Conservation (phyloP, 1,140 invertebrate genomes). For the Drosophila ananassae region DNA sequence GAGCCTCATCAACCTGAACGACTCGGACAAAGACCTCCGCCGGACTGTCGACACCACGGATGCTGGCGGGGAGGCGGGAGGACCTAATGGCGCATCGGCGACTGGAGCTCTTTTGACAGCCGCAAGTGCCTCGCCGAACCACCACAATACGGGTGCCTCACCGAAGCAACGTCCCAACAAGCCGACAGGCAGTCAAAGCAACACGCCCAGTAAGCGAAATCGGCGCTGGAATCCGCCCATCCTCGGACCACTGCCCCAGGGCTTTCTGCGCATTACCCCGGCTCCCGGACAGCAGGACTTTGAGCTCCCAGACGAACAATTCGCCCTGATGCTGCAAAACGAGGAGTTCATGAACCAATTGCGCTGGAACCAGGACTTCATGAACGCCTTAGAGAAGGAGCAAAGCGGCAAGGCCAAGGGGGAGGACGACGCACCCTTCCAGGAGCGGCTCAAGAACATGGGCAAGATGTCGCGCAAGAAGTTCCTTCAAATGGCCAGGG, state of each 20-base stretch:
- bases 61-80: slow-evolving; percentile 37
- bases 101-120: slow-evolving; percentile 53
- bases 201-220: slow-evolving; percentile 64
- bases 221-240: slow-evolving; percentile 92
- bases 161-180: slow-evolving; percentile 71
- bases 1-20: slow-evolving; percentile 80
- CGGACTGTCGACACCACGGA: slow-evolving; percentile 68
- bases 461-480: slow-evolving; percentile 94
- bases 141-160: slow-evolving; percentile 83
- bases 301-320: slow-evolving; percentile 89
- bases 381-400: slow-evolving; percentile 92
- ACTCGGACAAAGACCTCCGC: slow-evolving; percentile 64
- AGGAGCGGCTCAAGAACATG: slow-evolving; percentile 94
- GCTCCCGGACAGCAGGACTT: slow-evolving; percentile 66
- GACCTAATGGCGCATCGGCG: slow-evolving; percentile 16
- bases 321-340: slow-evolving; percentile 95
- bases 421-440: slow-evolving; percentile 91
- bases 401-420: slow-evolving; percentile 85
- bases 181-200: slow-evolving; percentile 48
- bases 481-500: slow-evolving; percentile 91
- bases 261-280: slow-evolving; percentile 87
- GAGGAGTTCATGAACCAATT: slow-evolving; percentile 96
- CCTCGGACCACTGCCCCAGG: slow-evolving; percentile 91
- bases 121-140: slow-evolving; percentile 63
- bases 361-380: slow-evolving; percentile 94